Evolutionary conservation across 2,113 vertebrate genomes (phyloP), one percentile per base, ranked within the genome.

Genomic region (Callithrix jacchus): DNA sequence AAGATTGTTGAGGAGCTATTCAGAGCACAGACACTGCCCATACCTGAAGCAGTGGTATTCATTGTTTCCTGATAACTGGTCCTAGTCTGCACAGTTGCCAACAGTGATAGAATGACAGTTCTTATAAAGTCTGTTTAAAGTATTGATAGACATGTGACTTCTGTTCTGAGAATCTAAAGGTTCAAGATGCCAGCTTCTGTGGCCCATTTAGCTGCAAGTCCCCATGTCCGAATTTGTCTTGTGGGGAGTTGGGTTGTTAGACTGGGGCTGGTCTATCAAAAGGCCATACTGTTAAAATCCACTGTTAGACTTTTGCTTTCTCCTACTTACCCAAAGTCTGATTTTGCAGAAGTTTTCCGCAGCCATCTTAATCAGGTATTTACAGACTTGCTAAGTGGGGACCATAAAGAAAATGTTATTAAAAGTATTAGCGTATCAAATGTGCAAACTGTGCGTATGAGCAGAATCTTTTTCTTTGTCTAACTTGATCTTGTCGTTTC

Each of bases 361-460:
- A 8, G 83, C 52, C 35, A 27, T 71, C 37, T 54, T 73, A 27
- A 8, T 79, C 30, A 79, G 12, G 5, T 32, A 3, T 73, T 17
- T 40, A 61, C 52, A 68, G n/a, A 87, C 49, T 87, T 83, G n/a
- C 14, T 93, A 52, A 64, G 58, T 35, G 52, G 74, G 74, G 18
- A 56, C 68, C 13, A 6, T 20, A 58, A 94, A 54, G 74, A 54
- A 80, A 56, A 40, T 42, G 35, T 66, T 42, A 68, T 70, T 70
- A 54, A 94, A 74, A 76, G 35, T n/a, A 40, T 40, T 56, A 68
- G 66, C 80, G 23, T 45, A 30, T 25, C 80, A 87, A 93, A 85
- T 71, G 21, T 27, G 40, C 52, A 71, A 45, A 71, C 32, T n/a
- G 1, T 56, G 30, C 16, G 27, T 20, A 6, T 7, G 74, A 94